Evolutionary conservation across 2,888 invertebrate species (phyloP).

Genomic region (Drosophila anceps): DNA sequence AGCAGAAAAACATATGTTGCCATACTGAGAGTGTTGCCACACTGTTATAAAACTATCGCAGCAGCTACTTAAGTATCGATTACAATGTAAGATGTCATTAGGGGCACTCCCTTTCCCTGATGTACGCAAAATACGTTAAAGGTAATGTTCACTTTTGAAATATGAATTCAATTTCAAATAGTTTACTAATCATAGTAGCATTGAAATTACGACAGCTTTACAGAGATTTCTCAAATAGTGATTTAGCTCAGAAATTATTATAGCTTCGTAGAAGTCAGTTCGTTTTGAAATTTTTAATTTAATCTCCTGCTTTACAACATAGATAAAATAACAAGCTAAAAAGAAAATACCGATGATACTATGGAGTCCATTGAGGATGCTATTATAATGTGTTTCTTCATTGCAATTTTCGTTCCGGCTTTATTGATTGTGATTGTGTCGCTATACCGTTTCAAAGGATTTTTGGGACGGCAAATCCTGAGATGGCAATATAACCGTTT

Average conservation of each 20-base stretch:
- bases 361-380: neutral
- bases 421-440: neutral
- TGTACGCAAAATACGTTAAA: neutral
- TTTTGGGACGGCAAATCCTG: neutral
- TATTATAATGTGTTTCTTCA: rapidly evolving
- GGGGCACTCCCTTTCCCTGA: conserved; percentile 8
- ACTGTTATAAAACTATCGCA: conserved; percentile 10
- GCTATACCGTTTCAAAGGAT: neutral
- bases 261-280: neutral
- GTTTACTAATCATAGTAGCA: neutral
- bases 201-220: too few species aligned
- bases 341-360: too few species aligned
- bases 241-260: too few species aligned
- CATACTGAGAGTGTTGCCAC: conserved; percentile 42
- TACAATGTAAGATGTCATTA: neutral
- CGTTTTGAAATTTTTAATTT: too few species aligned
- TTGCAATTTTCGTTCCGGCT: neutral
- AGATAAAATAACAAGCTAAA: neutral
- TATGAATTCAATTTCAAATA: neutral
- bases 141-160: neutral
- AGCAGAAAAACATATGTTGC: neutral
- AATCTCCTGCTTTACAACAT: too few species aligned
- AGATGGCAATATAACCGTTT: neutral
- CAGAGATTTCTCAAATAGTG: too few species aligned
- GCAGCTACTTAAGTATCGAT: conserved; percentile 15